Base-by-base conservation (phyloP, 2,113 vertebrate genomes). In the Crotalus helleri region DNA sequence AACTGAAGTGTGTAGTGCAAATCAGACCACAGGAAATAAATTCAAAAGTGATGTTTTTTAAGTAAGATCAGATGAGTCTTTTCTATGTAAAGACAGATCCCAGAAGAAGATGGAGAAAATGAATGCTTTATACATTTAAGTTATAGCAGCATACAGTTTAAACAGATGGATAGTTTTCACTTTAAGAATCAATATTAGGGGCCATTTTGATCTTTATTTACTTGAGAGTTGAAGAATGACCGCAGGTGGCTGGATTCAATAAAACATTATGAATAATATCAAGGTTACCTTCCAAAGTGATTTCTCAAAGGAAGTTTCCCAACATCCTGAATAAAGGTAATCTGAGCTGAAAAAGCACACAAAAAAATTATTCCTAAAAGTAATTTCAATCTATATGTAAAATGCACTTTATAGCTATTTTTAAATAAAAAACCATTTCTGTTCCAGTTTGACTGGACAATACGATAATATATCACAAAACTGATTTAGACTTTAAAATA, bases 321-420 rank as follows among this genome's bases (percentile, higher is more conserved):
- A 95, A 99, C 96, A 0, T 99, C 99, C 94, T 99, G 98, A 93
- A 99, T 98, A 95, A 99, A 99, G 92, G 98, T 97, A 95, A 99
- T 99, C 96, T 99, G 99, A 97, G 98, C 99, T 99, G 95, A 92
- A 95, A 95, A 96, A 87, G 10, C 0, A 92, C 1, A 90, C 10
- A 85, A 26, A 61, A 61, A 81, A 90, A 86, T 86, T 59, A 86
- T 61, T 93, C 17, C 57, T 29, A 26, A 87, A 53, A 54, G 23
- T 90, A 29, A 24, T 33, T 88, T 44, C n/a, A 91, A 11, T 69
- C 29, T 59, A 17, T 59, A 24, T 49, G 1, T 26, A 44, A 11
- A 51, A 49, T 87, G 44, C 39, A 92, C 15, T 10, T 89, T 74
- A 17, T 54, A 88, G 15, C 51, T 26, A 74, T 89, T n/a, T 89